Evolutionary conservation across 2,797 vertebrate species (phyloP).

Genomic region (Anableps anableps): DNA sequence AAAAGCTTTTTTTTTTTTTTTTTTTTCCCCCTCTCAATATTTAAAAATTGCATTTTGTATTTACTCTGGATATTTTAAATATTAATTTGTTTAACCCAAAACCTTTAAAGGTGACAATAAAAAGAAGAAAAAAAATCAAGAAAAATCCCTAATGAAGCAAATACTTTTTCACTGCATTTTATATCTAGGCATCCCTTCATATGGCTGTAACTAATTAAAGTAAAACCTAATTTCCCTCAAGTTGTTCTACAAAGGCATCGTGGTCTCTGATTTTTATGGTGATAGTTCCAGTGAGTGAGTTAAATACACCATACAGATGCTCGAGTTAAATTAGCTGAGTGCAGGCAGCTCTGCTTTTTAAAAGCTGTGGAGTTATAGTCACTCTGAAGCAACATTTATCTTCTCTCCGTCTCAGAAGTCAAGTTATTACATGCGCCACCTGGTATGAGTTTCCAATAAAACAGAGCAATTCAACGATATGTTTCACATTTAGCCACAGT

Average conservation of each 20-base stretch:
- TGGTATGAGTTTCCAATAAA: slow-evolving; percentile 49
- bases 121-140: neutral
- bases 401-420: slow-evolving; percentile 39
- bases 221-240: slow-evolving; percentile 68
- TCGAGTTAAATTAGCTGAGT: slow-evolving; percentile 65
- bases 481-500: slow-evolving; percentile 38
- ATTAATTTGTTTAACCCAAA: neutral
- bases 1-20: neutral
- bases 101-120: neutral
- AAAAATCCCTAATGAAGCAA: neutral
- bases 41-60: neutral
- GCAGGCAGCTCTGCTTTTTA: slow-evolving; percentile 51
- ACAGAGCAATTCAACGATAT: slow-evolving; percentile 9
- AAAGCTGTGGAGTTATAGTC: slow-evolving; percentile 43
- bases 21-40: neutral
- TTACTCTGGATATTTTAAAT: neutral
- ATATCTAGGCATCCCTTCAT: slow-evolving; percentile 63
- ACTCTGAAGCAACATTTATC: slow-evolving; percentile 37
- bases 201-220: slow-evolving; percentile 80
- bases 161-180: neutral
- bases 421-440: slow-evolving; percentile 50
- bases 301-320: slow-evolving; percentile 75
- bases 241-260: slow-evolving; percentile 55
- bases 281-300: slow-evolving; percentile 68
- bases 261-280: slow-evolving; percentile 60